Base-by-base conservation (phyloP, 1,140 invertebrate genomes). In the Rhyacophila brunnea region DNA sequence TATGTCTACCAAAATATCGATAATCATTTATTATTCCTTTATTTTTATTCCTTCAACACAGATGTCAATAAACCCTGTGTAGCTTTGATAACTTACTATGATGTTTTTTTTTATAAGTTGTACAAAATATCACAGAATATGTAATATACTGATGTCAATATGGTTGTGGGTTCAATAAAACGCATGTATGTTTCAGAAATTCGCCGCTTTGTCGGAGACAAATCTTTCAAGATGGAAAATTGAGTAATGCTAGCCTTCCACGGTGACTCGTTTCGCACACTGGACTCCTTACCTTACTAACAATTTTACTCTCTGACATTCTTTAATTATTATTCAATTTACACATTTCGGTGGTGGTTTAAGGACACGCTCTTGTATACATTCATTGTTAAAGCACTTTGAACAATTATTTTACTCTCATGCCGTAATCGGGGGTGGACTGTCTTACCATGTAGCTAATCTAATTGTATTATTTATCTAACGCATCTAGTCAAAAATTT, bases 131-230 rank as follows among this genome's bases (percentile, higher is more conserved):
- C 9, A 9, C 23, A 28, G 3, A 28, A 28, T 28, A 28, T 9
- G 23, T 9, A 28, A 28, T 28, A 28, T 28, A 9, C 23, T 28
- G 23, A 28, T 5, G 9, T 34, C 11, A 15, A 38, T 42, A 36
- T 34, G 53, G 53, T 56, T 56, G 19, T 56, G 55, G 55, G 55
- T 40, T 58, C 20, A 58, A 50, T 49, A 44, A 58, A 18, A 10
- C 49, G 55, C 55, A 58, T 58, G 55, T 58, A 58, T 58, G 55
- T 58, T 58, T 58, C 55, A 58, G 55, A 58, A 32, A 58, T 15
- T 32, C 46, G 20, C 38, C 54, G 44, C 55, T 58, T 36, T 49
- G 19, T 58, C 46, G 46, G 2, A 44, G 55, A 35, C 35, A 43
- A 50, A 20, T 57, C 13, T 20, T 58, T 32, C 35, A 58, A 58